A percentile compares a stretch with the other conserved stretches of the same genome.
Conservation (phyloP, 2,797 vertebrate species). For the Podarcis lilfordi region DNA sequence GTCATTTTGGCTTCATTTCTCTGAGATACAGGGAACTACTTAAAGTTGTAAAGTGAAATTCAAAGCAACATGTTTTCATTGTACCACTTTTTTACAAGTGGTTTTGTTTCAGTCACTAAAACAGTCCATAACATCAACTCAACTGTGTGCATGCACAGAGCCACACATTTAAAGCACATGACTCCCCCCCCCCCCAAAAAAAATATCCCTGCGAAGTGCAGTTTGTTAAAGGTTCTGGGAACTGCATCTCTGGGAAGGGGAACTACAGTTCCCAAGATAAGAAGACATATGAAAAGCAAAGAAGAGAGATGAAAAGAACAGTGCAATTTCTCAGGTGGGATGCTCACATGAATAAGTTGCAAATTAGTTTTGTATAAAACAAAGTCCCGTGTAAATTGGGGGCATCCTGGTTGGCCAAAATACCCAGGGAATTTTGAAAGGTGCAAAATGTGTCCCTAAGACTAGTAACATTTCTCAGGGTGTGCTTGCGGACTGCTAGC, state of each 20-base stretch:
- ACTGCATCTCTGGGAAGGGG: too few relatives aligned
- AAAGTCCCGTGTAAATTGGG: not conserved
- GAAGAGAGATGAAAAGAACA: not conserved
- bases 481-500: too few relatives aligned
- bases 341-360: not conserved
- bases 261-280: too few relatives aligned
- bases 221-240: too few relatives aligned
- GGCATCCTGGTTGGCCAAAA: not conserved
- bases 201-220: too few relatives aligned
- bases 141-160: not conserved
- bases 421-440: not conserved
- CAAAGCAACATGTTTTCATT: not conserved
- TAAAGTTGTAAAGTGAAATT: not conserved
- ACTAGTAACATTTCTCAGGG: not conserved
- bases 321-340: not conserved
- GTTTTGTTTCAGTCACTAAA: not conserved
- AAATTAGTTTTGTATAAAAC: not conserved
- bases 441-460: not conserved
- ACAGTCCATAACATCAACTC: not conserved
- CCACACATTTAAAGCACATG: not conserved
- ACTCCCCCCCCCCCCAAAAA: too few relatives aligned
- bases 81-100: not conserved
- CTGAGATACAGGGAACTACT: not conserved
- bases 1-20: conserved; percentile 16
- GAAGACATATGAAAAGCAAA: not conserved